Percentiles rank a stretch among this genome's conserved stretches.
Conservation (phyloP, 2,113 vertebrate genomes). For the Copsychus sechellarum region DNA sequence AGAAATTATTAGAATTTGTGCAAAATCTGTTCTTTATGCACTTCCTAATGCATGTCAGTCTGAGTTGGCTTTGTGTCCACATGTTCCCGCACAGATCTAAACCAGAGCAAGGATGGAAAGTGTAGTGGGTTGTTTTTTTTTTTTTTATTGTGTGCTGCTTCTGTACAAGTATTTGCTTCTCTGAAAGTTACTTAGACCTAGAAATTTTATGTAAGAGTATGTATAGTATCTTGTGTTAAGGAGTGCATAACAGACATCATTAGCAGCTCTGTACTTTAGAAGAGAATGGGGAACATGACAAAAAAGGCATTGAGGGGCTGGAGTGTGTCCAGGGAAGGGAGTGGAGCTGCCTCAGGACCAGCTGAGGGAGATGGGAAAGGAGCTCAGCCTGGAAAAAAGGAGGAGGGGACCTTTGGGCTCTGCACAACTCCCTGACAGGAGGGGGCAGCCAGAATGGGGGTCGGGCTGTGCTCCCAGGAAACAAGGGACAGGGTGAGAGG, state of each 20-base stretch:
- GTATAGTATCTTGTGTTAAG: not conserved
- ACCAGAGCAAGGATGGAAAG: not conserved
- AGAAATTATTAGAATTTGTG: not conserved
- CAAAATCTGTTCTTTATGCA: not conserved
- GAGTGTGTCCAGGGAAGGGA: not conserved
- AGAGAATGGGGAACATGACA: not conserved
- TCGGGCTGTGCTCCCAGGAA: not conserved
- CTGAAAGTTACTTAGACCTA: not conserved
- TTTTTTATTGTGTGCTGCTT: not conserved
- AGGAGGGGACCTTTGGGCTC: not conserved
- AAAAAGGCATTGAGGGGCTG: not conserved
- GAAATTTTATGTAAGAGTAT: not conserved
- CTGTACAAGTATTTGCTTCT: not conserved
- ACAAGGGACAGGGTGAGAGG: not conserved
- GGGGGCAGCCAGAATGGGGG: not conserved
- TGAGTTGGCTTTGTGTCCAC: not conserved
- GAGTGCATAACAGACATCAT: not conserved
- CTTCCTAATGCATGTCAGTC: not conserved
- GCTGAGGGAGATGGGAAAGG: not conserved
- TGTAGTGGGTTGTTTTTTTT: not conserved
- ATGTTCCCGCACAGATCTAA: not conserved
- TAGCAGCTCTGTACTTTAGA: not conserved
- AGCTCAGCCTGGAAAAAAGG: not conserved
- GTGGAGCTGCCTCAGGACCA: fast-evolving
- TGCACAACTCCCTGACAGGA: not conserved